Evolutionary conservation across 2,797 vertebrate genomes (phyloP), one percentile per base, ranked within the genome.

Genomic region (Menidia menidia): DNA sequence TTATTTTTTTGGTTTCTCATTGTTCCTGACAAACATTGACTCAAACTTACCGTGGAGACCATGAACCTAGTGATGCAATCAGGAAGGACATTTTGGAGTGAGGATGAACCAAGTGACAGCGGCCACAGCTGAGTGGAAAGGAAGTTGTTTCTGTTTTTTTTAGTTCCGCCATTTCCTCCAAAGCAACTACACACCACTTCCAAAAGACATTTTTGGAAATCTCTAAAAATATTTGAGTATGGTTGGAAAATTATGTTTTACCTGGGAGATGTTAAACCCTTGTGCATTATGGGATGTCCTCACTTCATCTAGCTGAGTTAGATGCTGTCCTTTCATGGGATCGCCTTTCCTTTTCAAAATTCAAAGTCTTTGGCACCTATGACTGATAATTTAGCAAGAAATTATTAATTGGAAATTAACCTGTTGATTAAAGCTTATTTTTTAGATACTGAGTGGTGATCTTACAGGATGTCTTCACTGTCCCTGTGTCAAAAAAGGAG

Each of bases 1-100:
- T 81, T 68, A 51, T 60, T 73, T 61, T 45, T 59, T 52, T 4
- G 51, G 39, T 43, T 30, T 58, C 63, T 42, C 41, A 83, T 87
- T 87, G 87, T 88, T 87, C 75, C 64, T 71, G 71, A 74, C 44
- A 47, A 68, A 61, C 65, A 45, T 33, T 82, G 81, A 80, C 70
- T 82, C 82, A 81, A 33, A 9, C 16, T 70, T 19, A 4, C 68
- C 43, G 59, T 2, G 16, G 61, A 71, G 70, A 82, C 67, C 1
- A 0, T 64, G 68, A 71, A 39, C 25, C 65, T 3, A 45, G 57
- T 81, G 88, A 89, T 79, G 86, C 81, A 83, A 83, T 73, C 75
- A 76, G 84, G 77, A 84, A 87, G 81, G 79, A 85, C 87, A 65
- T 55, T 61, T 73, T 72, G 51, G 60, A 54, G 75, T 41, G 43